Evolutionary conservation across 2,888 invertebrate genomes (phyloP).

Genomic region (Tipula unca): DNA sequence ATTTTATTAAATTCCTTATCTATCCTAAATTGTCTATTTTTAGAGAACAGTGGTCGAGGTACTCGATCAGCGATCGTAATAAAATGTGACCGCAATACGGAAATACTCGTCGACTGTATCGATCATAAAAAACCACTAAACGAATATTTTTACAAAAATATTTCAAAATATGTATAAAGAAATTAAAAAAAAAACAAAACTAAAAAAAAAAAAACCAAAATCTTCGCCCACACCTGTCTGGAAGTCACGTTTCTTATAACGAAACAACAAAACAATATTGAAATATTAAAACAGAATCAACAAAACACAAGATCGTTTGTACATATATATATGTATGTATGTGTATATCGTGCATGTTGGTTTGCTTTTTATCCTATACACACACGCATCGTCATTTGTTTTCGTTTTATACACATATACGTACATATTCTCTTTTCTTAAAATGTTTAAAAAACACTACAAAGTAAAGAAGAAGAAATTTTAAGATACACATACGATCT

Average conservation of each 20-base stretch:
- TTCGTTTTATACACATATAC: no score
- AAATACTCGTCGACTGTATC: not conserved
- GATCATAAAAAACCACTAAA: not conserved
- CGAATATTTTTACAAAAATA: not conserved
- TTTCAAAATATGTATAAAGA: not conserved
- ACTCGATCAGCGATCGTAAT: not conserved
- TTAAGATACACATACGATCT: not conserved
- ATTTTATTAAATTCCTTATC: not conserved
- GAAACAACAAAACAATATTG: not conserved
- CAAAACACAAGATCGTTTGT: not conserved
- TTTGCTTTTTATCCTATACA: not conserved
- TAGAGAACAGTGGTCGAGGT: not conserved
- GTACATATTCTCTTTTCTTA: not conserved
- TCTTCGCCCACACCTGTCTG: slow-evolving; percentile 8
- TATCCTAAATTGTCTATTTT: not conserved
- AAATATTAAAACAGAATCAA: not conserved
- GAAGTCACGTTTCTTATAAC: not conserved
- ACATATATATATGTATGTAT: not conserved
- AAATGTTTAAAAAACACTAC: not conserved
- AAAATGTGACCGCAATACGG: not conserved
- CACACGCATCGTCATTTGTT: not conserved
- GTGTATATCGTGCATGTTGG: no score
- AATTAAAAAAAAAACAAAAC: not conserved
- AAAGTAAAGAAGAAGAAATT: not conserved
- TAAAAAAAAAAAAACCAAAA: not conserved